Base-by-base conservation (phyloP, 2,113 vertebrate genomes). In the Connochaetes taurinus region DNA sequence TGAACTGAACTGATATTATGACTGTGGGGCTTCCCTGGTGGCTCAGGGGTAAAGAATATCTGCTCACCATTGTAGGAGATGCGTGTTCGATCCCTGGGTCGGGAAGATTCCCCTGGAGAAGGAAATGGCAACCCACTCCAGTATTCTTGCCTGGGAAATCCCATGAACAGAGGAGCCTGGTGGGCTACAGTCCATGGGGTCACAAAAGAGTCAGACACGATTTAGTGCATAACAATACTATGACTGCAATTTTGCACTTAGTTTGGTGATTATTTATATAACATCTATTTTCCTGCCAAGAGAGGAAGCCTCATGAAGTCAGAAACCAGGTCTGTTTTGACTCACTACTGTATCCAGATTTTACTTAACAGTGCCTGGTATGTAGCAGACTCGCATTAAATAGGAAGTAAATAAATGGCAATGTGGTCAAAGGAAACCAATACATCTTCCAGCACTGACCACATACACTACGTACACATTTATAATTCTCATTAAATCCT, bases 241-340 rank as follows among this genome's bases (percentile, higher is more conserved):
- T 21, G 47, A 81, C 33, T 96, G 31, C 25, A 85, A 80, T 60
- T 84, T 74, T 47, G 90, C 47, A 58, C 64, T 95, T 57, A 76
- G 23, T 33, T 76, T 57, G 27, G 40, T 36, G 62, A 67, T 76
- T 71, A 93, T 76, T 94, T 91, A 88, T 15, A 7, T 57, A 94
- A 52, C 7, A 82, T 52, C 31, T 81, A 92, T 21, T 64, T 67
- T 80, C 52, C 47, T 33, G 53, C 62, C 74, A 93, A 87, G n/a
- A 81, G 29, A 90, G 83, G 36, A 87, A 78, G 14, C 33, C 83
- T 74, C 64, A 50, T 85, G 88, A 76, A 64, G 74, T 92, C 90
- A 91, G 43, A 97, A 87, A 90, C 36, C 78, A 96, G n/a, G 45
- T 74, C 57, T 60, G 43, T 11, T 87, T 84, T 81, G 62, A 33